Evolutionary conservation across 2,888 invertebrate species (phyloP), one percentile per base, ranked within the genome.

Genomic region (Tromatobia lineatoria): DNA sequence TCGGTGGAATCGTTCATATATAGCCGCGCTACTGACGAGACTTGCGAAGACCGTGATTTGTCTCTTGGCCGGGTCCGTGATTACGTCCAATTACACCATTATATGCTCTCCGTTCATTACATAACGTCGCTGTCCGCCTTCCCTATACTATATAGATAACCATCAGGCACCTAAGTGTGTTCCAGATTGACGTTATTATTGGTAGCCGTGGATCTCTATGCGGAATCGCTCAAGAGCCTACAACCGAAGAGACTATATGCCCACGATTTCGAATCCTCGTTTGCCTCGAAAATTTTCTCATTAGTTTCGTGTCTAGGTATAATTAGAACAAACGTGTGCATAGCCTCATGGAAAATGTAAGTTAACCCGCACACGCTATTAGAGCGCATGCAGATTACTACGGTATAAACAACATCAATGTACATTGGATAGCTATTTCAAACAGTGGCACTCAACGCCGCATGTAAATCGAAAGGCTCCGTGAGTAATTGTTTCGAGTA

Each of bases 21-120:
- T n/a, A 29, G 10, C 45, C 18, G 29, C 50, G 47, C 59, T n/a
- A 29, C 15, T 61, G 34, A 15, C 29, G 25, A 15, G 15, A n/a
- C 59, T n/a, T n/a, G 59, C 54, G n/a, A 20, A 70, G 76, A 67
- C 57, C 73, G 83, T 77, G 80, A 83, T 83, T 83, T 77, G 61
- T 77, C 76, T 80, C 38, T 67, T 69, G 29, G 59, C 47, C 38
- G 59, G 34, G 42, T 52, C 45, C 77, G 67, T 83, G 85, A 85
- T 85, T 85, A 81, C 81, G 79, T 81, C 67, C 83, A 85, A 85
- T 85, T 85, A 83, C 67, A 77, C 80, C 75, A 83, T 61, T 50
- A 61, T 74, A 77, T 66, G 73, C 85, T 80, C n/a, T 18, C 70
- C 78, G 74, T 77, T 69, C 57, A 80, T 85, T 85, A 78, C 74